phyloP scores from a whole-genome alignment of 2,888 invertebrate species.

The Ochropacha duplaris region DNA sequence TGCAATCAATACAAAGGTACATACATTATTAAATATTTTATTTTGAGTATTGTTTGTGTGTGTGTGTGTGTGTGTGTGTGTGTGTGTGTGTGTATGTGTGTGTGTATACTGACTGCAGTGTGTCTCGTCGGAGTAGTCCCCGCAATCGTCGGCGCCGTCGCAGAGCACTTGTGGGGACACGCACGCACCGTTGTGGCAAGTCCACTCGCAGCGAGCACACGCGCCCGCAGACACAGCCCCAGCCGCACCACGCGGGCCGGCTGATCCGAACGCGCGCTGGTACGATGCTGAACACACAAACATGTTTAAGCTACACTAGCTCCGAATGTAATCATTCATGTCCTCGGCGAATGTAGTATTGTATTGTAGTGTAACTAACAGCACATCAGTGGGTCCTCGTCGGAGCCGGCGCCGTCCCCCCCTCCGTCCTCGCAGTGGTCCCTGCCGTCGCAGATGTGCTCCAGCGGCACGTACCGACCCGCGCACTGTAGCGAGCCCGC shows the following conservation, averaged over 20 bases:
- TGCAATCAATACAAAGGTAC: no score
- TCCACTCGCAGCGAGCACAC: conserved; percentile 81
- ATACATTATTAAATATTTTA: no score
- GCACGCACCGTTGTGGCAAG: conserved; percentile 89
- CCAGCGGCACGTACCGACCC: conserved; percentile 85
- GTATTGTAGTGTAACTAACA: conserved; percentile 45
- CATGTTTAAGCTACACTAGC: no score
- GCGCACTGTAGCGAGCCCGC: conserved; percentile 83
- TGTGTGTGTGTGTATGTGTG: not conserved
- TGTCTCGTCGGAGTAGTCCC: conserved; percentile 85
- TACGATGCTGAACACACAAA: not conserved
- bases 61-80: no score
- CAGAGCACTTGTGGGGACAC: conserved; percentile 86
- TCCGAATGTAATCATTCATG: no score
- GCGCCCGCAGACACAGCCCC: conserved; percentile 30
- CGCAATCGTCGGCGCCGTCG: conserved; percentile 89
- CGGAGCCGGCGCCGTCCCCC: conserved; percentile 81
- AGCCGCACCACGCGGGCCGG: conserved; percentile 41
- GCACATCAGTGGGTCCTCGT: conserved; percentile 84
- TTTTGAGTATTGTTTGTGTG: no score
- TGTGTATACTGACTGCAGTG: conserved; percentile 79
- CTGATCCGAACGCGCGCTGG: not conserved
- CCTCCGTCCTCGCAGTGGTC: conserved; percentile 87
- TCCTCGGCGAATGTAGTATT: not conserved
- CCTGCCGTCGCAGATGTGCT: conserved; percentile 87